These are phyloP conservation scores for Chaenocephalus aceratus DNA, from an alignment of 2,113 vertebrate genomes.

Conservation along the genomic window DNA sequence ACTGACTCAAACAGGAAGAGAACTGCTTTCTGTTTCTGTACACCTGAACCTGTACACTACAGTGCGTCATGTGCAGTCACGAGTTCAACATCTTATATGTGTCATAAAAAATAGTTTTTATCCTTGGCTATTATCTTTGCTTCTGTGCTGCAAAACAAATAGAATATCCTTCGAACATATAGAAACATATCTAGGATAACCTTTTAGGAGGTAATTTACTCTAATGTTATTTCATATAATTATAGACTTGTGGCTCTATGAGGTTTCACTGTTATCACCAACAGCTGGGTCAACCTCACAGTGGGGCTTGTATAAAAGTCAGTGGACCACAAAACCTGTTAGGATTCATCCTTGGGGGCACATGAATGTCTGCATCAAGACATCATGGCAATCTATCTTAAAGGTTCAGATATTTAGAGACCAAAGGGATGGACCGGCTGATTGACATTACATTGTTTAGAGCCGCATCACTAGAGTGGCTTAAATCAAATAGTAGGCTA, in stretches of 20 bases:
- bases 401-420: neutral
- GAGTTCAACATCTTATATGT: neutral
- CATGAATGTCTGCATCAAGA: neutral
- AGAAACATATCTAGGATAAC: neutral
- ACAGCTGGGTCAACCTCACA: neutral
- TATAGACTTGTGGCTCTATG: too few relatives aligned
- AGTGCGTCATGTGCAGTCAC: neutral
- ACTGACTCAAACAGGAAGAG: neutral
- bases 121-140: too few relatives aligned
- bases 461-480: neutral
- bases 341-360: neutral
- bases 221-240: too few relatives aligned
- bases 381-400: neutral
- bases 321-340: neutral
- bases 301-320: neutral
- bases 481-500: neutral
- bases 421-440: neutral
- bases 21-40: constrained; percentile 15
- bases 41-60: constrained; percentile 13
- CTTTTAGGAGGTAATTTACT: too few relatives aligned
- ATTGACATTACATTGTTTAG: neutral
- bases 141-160: too few relatives aligned
- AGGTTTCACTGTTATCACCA: too few relatives aligned
- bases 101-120: too few relatives aligned
- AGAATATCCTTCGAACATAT: too few relatives aligned